Base-by-base conservation (phyloP, 2,797 vertebrate genomes). In the Chaetodon trifasciatus region DNA sequence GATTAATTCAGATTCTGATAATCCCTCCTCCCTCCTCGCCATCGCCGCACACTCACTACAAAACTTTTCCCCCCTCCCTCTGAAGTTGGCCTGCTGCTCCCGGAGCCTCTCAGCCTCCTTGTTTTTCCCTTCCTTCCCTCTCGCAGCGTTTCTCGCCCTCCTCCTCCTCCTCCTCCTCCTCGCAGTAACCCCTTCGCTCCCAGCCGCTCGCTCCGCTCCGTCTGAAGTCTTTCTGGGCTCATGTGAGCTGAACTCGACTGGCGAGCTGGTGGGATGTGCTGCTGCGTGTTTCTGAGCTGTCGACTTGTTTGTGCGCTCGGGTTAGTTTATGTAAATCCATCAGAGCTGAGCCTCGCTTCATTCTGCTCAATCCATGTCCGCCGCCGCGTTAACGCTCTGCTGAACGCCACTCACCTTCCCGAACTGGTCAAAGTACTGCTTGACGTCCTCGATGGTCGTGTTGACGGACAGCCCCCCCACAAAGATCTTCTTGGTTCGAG, bases 401-500 rank as follows among this genome's bases (percentile, higher is more conserved):
- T 10, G 11, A 68, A 64, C 37, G n/a, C 35, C 24, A 65, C 40
- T 96, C 93, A 99, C 98, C 97, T 99, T 99, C 87, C 98, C 98
- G 49, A 99, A 99, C 94, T 99, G 98, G 93, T 99, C 98, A 0
- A 99, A 99, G 92, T 99, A 99, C 50, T 99, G 98, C 91, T 99
- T 99, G 88, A 99, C 98, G 44, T 99, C 98, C 83, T 99, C 98
- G 89, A 99, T 98, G 5, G 98, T 99, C 74, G 98, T 99, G 95
- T 98, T 99, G 92, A 99, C 98, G 0, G 98, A 99, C 84, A 99
- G 94, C 78, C 98, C 98, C 81, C 98, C 98, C 55, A 99, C 98
- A 94, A 99, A 99, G 95, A 99, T 99, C 96, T 99, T 99, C 97
- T 99, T 99, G 83, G 98, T 99, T 92, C 98, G 97, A 88, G 98